Conservation (phyloP, 1,140 invertebrate species). For the Metopolophium dirhodum region DNA sequence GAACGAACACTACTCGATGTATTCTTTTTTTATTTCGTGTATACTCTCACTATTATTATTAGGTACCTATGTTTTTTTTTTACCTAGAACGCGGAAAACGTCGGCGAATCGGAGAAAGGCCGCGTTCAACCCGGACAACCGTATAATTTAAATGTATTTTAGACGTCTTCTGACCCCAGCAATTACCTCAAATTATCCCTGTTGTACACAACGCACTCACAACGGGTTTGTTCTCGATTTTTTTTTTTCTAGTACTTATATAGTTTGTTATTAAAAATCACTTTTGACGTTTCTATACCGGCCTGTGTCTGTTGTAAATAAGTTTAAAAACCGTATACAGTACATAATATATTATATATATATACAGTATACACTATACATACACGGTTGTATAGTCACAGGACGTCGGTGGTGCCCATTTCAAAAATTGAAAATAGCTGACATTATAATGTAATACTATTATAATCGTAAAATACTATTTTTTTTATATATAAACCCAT, state of each 20-base stretch:
- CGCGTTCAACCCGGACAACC: conserved; percentile 51
- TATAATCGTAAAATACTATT: not conserved
- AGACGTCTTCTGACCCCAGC: conserved; percentile 54
- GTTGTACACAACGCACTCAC: conserved; percentile 30
- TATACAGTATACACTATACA: not conserved
- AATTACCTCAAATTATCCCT: conserved; percentile 57
- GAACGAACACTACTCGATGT: conserved; percentile 8
- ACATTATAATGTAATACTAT: conserved; percentile 36
- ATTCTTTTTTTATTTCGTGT: conserved; percentile 3
- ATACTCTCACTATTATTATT: conserved; percentile 40
- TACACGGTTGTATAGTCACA: not conserved
- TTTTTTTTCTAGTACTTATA: not conserved
- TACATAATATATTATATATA: not conserved
- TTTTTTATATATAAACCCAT: not conserved
- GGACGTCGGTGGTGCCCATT: conserved; percentile 2
- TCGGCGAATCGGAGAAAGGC: conserved; percentile 50
- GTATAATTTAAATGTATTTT: conserved; percentile 58
- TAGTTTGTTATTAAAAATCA: conserved; percentile 58
- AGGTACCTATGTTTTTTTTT: conserved; percentile 23
- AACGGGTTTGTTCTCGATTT: conserved; percentile 55
- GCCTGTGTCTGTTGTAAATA: not conserved
- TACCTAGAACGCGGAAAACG: conserved; percentile 45
- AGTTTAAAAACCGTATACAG: conserved; percentile 25
- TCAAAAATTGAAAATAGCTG: conserved; percentile 37
- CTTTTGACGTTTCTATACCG: conserved; percentile 55